Evolutionary conservation across 1,140 invertebrate species (phyloP), one percentile per base, ranked within the genome.

Genomic region (Cyrtorhinus lividipennis): DNA sequence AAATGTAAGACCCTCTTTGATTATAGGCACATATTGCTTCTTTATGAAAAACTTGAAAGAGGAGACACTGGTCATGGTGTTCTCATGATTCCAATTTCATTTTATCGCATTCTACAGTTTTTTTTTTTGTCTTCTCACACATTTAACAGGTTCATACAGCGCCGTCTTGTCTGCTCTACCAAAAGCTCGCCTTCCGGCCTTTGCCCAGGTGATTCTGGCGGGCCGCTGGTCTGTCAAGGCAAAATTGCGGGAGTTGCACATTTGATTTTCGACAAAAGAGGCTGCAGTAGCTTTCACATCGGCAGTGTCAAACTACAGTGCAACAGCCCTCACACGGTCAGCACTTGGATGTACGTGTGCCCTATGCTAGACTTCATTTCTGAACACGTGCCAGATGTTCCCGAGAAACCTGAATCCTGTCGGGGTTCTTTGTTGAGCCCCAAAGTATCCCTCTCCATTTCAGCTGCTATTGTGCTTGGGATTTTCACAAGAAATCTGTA

Each of bases 261-360:
- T 15, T 5, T 38, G 15, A 38, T 38, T 8, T 38, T 8, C 30
- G 15, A 38, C 30, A 38, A 15, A 15, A 38, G 15, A 38, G 5
- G 5, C 30, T 38, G 30, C 15, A 38, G 30, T 15, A 5, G 5
- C 30, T 8, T 5, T 38, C 15, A 8, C 30, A 8, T 38, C 30
- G 30, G 30, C 5, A 38, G 15, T 8, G 5, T 38, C 15, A 38
- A 5, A 8, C 15, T 38, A 38, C 5, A 38, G 30, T 38, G 30
- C 30, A 38, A 38, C 30, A 38, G 30, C 30, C 30, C 30, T 8
- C 5, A 38, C 15, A 38, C 30, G 5, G 30, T 38, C 15, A 38
- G 30, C 5, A 26, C 25, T 13, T 59, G 27, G 24, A 59, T 59
- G 58, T 59, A 59, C 58, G 27, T 59, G 3, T 59, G 58, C 22